A percentile compares a stretch with the other conserved stretches of the same genome.
These are phyloP conservation scores for Ridgeia piscesae DNA, from an alignment of 1,140 invertebrate species.

Conservation along the genomic window DNA sequence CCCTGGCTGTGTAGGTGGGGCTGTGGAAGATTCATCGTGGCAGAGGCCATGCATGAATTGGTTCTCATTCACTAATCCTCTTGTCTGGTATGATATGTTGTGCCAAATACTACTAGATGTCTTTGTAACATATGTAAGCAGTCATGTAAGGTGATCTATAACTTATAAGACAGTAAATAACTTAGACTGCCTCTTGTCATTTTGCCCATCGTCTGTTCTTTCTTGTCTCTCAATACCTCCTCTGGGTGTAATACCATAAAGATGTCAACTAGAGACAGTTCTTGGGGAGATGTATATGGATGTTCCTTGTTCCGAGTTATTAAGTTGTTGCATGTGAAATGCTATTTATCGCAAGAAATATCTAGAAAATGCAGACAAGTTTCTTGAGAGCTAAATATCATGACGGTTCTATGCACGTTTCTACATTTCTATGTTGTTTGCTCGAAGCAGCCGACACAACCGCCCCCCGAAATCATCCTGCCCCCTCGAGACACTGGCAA, in stretches of 20 bases:
- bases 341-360: too few species aligned
- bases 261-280: not conserved
- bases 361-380: too few species aligned
- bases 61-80: not conserved
- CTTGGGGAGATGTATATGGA: not conserved
- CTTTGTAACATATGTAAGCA: not conserved
- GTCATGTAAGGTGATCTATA: not conserved
- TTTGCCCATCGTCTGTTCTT: not conserved
- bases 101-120: not conserved
- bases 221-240: too few species aligned
- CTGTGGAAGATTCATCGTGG: not conserved
- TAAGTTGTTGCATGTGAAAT: too few species aligned
- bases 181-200: not conserved
- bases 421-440: not conserved
- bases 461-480: conserved; percentile 27
- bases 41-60: not conserved
- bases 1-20: too few species aligned
- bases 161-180: not conserved
- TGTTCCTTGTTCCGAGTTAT: too few species aligned
- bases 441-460: conserved; percentile 29
- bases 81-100: not conserved
- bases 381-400: too few species aligned
- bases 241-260: not conserved
- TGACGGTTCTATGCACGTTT: not conserved
- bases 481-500: conserved; percentile 16